Evolutionary conservation across 2,797 vertebrate species (phyloP).

Genomic region (Parotocinclus haroldoi): DNA sequence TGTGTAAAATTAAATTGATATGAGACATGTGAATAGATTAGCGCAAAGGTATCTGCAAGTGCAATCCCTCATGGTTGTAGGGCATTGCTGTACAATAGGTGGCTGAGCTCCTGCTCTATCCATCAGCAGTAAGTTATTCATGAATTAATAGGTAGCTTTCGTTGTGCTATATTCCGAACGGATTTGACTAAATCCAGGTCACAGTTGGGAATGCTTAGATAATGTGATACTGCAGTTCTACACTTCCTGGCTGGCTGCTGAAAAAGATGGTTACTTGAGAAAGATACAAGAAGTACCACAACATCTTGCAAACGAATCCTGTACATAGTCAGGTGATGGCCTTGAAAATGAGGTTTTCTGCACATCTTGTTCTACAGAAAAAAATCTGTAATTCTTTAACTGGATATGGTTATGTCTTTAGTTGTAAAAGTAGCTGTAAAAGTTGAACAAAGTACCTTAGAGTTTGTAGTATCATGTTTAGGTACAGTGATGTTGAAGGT

Average conservation of each 20-base stretch:
- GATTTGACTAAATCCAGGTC: slow-evolving; percentile 35
- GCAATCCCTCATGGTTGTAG: slow-evolving; percentile 34
- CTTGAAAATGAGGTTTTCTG: too few species aligned
- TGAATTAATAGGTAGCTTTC: slow-evolving; percentile 31
- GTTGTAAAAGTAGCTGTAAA: too few species aligned
- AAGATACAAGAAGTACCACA: neutral
- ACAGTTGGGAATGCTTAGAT: slow-evolving; percentile 30
- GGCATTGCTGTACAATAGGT: slow-evolving; percentile 32
- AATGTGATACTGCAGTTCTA: slow-evolving; percentile 25
- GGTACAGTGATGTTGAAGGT: too few species aligned
- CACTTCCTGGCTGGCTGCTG: slow-evolving; percentile 24
- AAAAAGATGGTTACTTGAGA: slow-evolving; percentile 3
- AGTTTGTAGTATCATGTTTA: too few species aligned
- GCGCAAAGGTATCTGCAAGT: slow-evolving; percentile 27
- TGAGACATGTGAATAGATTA: slow-evolving; percentile 37
- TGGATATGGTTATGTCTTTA: too few species aligned
- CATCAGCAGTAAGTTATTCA: slow-evolving; percentile 29
- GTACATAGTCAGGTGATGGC: too few species aligned
- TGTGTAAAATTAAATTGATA: slow-evolving; percentile 42
- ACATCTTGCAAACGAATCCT: neutral
- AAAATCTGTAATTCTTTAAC: too few species aligned
- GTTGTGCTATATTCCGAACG: slow-evolving; percentile 38
- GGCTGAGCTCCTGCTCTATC: slow-evolving; percentile 26
- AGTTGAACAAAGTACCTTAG: too few species aligned
- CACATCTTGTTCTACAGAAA: too few species aligned